Evolutionary conservation across 2,888 invertebrate species (phyloP), one percentile per base, ranked within the genome.

Genomic region (Tridacna crocea): DNA sequence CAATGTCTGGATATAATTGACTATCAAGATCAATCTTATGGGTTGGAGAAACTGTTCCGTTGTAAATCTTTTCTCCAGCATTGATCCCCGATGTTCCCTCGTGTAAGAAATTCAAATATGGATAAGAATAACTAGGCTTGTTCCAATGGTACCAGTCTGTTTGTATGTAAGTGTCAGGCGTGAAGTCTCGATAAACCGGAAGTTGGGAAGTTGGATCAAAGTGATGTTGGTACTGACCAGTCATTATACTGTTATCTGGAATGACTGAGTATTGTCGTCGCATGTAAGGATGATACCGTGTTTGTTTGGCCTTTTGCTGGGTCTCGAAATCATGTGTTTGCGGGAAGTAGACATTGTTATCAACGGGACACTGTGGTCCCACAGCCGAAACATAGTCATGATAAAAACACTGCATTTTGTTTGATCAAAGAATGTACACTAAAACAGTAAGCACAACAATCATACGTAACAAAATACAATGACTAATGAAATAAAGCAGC

Each of bases 161-260:
- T 17, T 13, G 6, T 22, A 51, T 4, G 24, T 51, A 15, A 2
- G 22, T 15, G 13, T 70, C 70, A 22, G 12, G 15, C 51, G 12
- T 48, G 13, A 13, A 51, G 26, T 48, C 70, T 51, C n/a, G 19
- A 24, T 24, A 70, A 15, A 70, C 70, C 48, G 70, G 70, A 70
- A 70, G 51, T 70, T 70, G 70, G 48, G 10, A 24, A 24, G 15
- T 51, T 12, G 27, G 26, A 48, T 70, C 70, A 70, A 51, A 70
- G 70, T 48, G 51, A 22, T 70, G 48, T n/a, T 22, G 24, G 70
- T 70, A 70, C 24, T 51, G 47, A 15, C 22, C 51, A 8, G 48
- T n/a, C 13, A 24, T 36, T 0, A 24, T 51, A 48, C 27, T 66
- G 27, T 15, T 26, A 10, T 1, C 22, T 22, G 51, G 24, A 1